Evolutionary conservation across 2,797 vertebrate genomes (phyloP), one percentile per base, ranked within the genome.

Genomic region (Sphenodon punctatus): DNA sequence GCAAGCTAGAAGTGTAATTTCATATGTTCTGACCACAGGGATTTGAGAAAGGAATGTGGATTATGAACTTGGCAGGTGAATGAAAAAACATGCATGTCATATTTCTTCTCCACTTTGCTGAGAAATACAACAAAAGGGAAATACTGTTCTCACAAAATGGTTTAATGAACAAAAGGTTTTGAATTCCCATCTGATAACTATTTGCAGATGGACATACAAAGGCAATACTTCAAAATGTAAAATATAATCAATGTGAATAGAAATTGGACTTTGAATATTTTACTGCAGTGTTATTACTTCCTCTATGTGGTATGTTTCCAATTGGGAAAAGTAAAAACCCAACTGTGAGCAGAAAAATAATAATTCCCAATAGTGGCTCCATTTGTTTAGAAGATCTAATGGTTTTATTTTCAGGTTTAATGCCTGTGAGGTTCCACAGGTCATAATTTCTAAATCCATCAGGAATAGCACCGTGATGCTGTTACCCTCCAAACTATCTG

Each of bases 341-440:
- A 84, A 82, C 56, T 77, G 58, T 22, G 38, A 78, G 68, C 59
- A 86, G 48, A 38, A 81, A 85, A 38, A 77, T 70, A 72, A 68
- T 51, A 87, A 84, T 63, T 88, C 74, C 77, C 82, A 84, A 65
- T 89, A 89, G 88, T 60, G 58, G 58, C 71, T 93, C 75, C 76
- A 82, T 94, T 95, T 87, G 23, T 85, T 93, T 93, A 88, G 78
- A 92, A 93, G 88, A 93, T 88, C 77, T 92, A 93, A 90, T 94
- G 85, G 78, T 88, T 92, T 95, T 93, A 91, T 94, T 95, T 95
- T 92, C 75, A 88, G 79, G 55, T 73, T 85, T 93, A 92, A 90
- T 92, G 84, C 77, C 88, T 86, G 68, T 83, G 88, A 90, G 89
- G 90, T 93, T 91, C 80, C 77, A 90, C 91, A 93, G 89, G 70